A percentile compares a stretch with the other conserved stretches of the same genome.
Evolutionary conservation across 2,113 vertebrate genomes (phyloP).

Genomic region (Oreocharis arfaki): DNA sequence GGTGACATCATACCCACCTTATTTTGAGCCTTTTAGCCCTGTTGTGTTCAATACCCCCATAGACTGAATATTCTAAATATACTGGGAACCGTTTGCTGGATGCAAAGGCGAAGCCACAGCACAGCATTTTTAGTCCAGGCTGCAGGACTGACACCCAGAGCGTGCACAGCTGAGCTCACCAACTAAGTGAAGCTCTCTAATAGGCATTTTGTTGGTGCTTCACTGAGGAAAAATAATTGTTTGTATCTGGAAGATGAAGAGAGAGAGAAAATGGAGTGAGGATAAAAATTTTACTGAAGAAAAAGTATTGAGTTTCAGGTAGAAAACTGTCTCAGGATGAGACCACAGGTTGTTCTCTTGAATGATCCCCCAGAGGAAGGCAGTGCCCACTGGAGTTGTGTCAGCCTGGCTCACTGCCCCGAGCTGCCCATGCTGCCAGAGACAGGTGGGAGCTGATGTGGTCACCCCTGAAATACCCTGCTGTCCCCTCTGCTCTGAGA

Average conservation of each 20-base stretch:
- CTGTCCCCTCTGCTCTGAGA: not conserved
- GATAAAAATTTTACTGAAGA: not conserved
- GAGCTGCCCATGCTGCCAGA: accelerated
- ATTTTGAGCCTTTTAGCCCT: not conserved
- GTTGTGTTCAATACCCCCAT: not conserved
- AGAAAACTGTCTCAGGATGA: not conserved
- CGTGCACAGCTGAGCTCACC: not conserved
- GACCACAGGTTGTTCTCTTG: not conserved
- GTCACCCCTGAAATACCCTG: not conserved
- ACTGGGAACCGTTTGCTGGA: not conserved
- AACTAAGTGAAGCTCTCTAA: not conserved
- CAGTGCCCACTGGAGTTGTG: accelerated
- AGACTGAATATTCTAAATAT: not conserved
- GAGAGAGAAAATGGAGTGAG: accelerated
- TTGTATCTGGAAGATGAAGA: not conserved
- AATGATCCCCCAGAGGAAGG: not conserved
- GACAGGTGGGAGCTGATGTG: accelerated
- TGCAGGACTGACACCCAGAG: not conserved
- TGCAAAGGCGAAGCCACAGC: not conserved
- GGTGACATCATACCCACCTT: not conserved
- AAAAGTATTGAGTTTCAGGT: not conserved
- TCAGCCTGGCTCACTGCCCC: not conserved
- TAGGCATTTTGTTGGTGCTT: not conserved
- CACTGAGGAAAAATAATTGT: not conserved
- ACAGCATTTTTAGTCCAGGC: not conserved